Evolutionary conservation across 1,140 invertebrate species (phyloP).

Genomic region (Patella vulgata): DNA sequence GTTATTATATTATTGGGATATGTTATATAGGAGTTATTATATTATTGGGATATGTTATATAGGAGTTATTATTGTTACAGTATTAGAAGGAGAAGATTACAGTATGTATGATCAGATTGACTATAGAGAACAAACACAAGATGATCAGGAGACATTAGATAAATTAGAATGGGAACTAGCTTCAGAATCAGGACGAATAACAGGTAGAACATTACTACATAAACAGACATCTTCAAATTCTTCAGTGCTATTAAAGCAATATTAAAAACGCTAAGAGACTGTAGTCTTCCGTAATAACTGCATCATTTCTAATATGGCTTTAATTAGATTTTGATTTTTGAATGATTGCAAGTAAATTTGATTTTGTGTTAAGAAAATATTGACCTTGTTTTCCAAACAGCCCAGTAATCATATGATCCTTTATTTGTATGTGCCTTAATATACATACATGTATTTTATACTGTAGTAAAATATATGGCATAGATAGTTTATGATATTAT

Average conservation of each 20-base stretch:
- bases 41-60: no score
- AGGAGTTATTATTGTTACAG: no score
- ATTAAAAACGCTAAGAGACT: neutral
- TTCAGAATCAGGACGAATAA: conserved; percentile 51
- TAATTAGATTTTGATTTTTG: neutral
- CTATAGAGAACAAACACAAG: conserved; percentile 24
- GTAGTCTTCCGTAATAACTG: neutral
- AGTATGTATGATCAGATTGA: conserved; percentile 40
- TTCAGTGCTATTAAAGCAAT: neutral
- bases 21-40: no score
- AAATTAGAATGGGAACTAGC: conserved; percentile 56
- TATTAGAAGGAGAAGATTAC: conserved; percentile 55
- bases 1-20: no score
- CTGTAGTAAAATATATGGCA: no score
- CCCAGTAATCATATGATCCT: no score
- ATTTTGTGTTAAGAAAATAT: neutral
- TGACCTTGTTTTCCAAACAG: no score
- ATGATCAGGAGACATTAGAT: conserved; percentile 46
- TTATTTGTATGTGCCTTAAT: no score
- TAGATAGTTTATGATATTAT: no score
- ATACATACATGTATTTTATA: no score
- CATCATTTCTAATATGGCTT: neutral
- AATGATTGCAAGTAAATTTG: neutral
- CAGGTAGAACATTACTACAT: conserved; percentile 34
- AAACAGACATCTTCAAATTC: neutral